A percentile compares a stretch with the other conserved stretches of the same genome.
These are phyloP conservation scores for Caenorhabditis plicata DNA, from an alignment of 2,888 invertebrate genomes.

Conservation along the genomic window DNA sequence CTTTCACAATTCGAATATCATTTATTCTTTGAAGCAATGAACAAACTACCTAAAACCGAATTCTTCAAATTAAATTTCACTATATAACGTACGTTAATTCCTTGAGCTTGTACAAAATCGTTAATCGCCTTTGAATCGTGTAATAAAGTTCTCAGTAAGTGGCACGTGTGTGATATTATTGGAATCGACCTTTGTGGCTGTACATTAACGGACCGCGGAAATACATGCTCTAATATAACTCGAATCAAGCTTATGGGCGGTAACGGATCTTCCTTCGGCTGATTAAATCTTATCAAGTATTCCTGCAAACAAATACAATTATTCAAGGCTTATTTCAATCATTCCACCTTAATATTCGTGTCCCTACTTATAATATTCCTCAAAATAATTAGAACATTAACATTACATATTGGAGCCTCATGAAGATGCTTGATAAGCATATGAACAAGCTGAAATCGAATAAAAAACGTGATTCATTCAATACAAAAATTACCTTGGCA, in stretches of 20 bases:
- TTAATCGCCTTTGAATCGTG: constrained; percentile 9
- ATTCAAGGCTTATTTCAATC: neutral
- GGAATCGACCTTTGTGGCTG: neutral
- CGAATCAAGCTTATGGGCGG: constrained; percentile 3
- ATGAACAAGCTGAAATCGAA: constrained; percentile 2
- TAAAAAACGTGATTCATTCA: too few relatives aligned
- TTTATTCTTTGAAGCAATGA: neutral
- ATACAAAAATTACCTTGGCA: neutral
- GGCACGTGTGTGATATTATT: constrained; percentile 1
- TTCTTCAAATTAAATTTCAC: neutral
- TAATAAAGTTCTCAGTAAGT: constrained; percentile 9
- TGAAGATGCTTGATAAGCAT: constrained; percentile 1
- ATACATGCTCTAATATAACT: neutral
- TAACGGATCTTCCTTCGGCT: neutral
- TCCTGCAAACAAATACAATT: constrained; percentile 1
- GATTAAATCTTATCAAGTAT: constrained; percentile 1
- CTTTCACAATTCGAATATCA: neutral
- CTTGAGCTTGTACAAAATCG: constrained; percentile 7
- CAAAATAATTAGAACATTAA: neutral
- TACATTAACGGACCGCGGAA: neutral
- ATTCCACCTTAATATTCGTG: constrained; percentile 3
- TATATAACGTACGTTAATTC: constrained; percentile 4
- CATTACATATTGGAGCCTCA: constrained; percentile 5
- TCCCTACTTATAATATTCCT: constrained; percentile 11
- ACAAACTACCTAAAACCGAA: neutral